Conservation (phyloP, 2,113 vertebrate species). For the Chionomys nivalis region DNA sequence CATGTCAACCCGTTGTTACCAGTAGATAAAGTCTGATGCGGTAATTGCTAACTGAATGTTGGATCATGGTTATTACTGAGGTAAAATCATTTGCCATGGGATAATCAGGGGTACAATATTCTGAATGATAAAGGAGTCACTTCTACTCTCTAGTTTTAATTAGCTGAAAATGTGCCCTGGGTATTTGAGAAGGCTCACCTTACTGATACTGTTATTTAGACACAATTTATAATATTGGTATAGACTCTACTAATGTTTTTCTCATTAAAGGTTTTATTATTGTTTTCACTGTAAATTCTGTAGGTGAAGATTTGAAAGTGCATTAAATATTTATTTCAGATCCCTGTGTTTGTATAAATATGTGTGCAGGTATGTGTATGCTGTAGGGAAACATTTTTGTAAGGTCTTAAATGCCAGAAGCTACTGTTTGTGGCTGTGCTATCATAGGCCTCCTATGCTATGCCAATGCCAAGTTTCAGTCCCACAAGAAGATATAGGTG, state of each 20-base stretch:
- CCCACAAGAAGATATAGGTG: background rate
- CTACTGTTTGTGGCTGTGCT: background rate
- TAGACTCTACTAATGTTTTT: conserved; percentile 21
- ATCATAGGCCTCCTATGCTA: background rate
- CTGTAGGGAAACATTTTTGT: background rate
- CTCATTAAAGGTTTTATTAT: conserved; percentile 48
- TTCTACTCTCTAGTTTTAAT: conserved; percentile 50
- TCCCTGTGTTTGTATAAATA: background rate
- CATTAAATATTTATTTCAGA: conserved; percentile 52
- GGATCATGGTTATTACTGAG: conserved; percentile 53
- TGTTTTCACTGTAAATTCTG: conserved; percentile 40
- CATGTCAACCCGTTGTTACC: conserved; percentile 65
- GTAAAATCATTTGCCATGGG: conserved; percentile 58
- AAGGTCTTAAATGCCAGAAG: background rate
- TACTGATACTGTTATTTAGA: conserved; percentile 33
- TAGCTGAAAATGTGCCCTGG: conserved; percentile 24
- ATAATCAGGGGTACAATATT: conserved; percentile 13
- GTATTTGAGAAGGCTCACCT: conserved; percentile 44
- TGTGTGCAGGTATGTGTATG: background rate
- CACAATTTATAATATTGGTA: conserved; percentile 53
- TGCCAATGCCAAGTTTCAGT: background rate
- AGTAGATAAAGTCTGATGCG: conserved; percentile 73
- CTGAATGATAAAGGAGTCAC: conserved; percentile 21
- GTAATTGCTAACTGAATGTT: conserved; percentile 52
- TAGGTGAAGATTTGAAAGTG: conserved; percentile 47